phyloP scores from a whole-genome alignment of 2,113 vertebrate species.

The Zosterops hypoxanthus region DNA sequence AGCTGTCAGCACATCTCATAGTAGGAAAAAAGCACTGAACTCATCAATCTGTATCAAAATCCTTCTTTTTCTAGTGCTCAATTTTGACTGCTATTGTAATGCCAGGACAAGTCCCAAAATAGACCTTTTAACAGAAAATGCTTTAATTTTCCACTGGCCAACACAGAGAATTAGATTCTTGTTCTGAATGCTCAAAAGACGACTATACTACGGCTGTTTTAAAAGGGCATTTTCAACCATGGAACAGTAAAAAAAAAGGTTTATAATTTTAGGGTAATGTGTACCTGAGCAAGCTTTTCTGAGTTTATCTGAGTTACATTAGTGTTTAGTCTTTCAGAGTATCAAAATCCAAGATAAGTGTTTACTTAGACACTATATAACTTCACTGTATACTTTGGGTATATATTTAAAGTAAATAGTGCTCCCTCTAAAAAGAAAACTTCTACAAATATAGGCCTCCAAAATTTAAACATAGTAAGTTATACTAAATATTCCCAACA shows the following conservation, averaged over 20 bases:
- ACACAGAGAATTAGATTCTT: background rate
- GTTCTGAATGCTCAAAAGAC: background rate
- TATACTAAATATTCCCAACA: background rate
- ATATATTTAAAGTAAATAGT: background rate
- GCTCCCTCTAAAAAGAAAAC: background rate
- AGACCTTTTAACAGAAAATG: background rate
- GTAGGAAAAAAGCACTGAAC: background rate
- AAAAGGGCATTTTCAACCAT: background rate
- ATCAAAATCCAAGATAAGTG: background rate
- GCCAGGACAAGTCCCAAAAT: background rate
- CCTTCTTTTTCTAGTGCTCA: background rate
- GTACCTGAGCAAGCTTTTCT: background rate
- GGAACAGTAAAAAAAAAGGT: background rate
- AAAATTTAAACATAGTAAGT: background rate
- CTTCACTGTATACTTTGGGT: background rate
- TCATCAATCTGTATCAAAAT: background rate
- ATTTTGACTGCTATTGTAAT: background rate
- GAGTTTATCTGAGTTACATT: background rate
- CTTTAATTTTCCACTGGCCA: background rate
- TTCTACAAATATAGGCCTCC: background rate
- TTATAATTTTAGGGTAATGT: background rate
- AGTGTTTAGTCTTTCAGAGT: background rate
- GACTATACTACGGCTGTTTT: background rate
- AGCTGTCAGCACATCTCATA: background rate
- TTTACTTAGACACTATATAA: background rate